phyloP scores from a whole-genome alignment of 2,888 invertebrate species.

The Acleris emargana region DNA sequence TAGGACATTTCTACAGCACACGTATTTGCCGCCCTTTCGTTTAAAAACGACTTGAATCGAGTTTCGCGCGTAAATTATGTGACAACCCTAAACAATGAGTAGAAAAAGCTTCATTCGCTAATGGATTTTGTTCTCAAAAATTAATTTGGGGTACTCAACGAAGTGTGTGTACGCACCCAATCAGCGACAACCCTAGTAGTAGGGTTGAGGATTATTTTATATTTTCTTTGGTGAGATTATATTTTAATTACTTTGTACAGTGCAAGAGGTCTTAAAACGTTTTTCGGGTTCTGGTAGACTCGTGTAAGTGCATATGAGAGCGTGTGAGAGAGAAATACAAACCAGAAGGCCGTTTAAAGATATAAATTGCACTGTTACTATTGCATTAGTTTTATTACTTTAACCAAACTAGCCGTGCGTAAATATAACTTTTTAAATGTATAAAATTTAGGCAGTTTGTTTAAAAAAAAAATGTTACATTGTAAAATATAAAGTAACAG shows the following conservation, averaged over 20 bases:
- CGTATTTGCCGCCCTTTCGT: constrained; percentile 75
- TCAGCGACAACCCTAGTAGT: constrained; percentile 57
- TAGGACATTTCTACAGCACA: constrained; percentile 42
- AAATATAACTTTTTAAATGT: too few species aligned
- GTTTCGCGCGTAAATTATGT: constrained; percentile 80
- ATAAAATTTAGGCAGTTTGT: too few species aligned
- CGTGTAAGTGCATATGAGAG: too few species aligned
- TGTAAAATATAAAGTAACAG: too few species aligned
- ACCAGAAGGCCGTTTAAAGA: too few species aligned
- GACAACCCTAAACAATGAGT: constrained; percentile 76
- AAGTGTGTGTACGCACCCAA: constrained; percentile 76
- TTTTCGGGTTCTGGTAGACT: too few species aligned
- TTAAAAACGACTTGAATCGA: constrained; percentile 77
- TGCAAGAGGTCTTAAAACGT: too few species aligned
- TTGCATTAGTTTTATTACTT: too few species aligned
- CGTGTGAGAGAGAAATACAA: too few species aligned
- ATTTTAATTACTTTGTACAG: background rate
- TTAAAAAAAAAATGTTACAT: too few species aligned
- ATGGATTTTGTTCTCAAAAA: constrained; percentile 82
- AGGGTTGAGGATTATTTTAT: constrained; percentile 46
- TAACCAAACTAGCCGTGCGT: too few species aligned
- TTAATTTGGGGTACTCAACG: constrained; percentile 81
- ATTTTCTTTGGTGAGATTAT: constrained; percentile 15
- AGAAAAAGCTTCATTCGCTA: constrained; percentile 76
- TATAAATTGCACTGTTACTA: too few species aligned